These are phyloP conservation scores for Mico argentatus DNA, from an alignment of 2,797 vertebrate species.

Conservation along the genomic window DNA sequence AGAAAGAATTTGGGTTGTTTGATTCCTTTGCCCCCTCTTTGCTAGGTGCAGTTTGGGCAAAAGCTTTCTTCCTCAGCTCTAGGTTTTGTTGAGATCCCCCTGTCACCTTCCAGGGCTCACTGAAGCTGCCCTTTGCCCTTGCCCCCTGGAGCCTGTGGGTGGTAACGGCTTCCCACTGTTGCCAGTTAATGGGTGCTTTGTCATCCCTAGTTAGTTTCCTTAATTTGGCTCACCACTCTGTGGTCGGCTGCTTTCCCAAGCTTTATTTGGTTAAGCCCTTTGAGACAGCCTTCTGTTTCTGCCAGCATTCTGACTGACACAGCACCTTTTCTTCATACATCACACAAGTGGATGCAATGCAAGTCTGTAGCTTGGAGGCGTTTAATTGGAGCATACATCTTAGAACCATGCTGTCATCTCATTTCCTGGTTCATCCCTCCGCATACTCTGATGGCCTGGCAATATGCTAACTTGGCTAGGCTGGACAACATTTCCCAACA, in stretches of 20 bases:
- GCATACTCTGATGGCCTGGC: background rate
- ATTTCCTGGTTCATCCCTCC: background rate
- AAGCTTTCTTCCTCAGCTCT: background rate
- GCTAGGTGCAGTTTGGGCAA: too few relatives aligned
- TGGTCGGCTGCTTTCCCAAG: background rate
- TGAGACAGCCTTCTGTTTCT: background rate
- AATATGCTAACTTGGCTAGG: background rate
- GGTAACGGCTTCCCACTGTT: background rate
- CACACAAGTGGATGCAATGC: background rate
- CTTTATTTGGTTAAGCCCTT: background rate
- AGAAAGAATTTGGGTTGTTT: background rate
- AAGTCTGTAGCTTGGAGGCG: background rate
- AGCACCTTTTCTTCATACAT: background rate
- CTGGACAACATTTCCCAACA: background rate
- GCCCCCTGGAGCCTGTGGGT: background rate
- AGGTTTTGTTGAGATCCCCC: background rate
- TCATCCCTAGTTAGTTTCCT: background rate
- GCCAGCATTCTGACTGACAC: background rate
- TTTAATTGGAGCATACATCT: background rate
- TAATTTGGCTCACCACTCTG: background rate
- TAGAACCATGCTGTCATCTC: background rate
- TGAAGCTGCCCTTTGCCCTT: background rate
- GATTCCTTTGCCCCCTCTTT: too few relatives aligned
- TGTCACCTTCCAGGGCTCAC: rapidly evolving
- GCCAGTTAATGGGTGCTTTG: background rate